Evolutionary conservation across 2,888 invertebrate genomes (phyloP).

Genomic region (Hirtodrosophila cameraria): DNA sequence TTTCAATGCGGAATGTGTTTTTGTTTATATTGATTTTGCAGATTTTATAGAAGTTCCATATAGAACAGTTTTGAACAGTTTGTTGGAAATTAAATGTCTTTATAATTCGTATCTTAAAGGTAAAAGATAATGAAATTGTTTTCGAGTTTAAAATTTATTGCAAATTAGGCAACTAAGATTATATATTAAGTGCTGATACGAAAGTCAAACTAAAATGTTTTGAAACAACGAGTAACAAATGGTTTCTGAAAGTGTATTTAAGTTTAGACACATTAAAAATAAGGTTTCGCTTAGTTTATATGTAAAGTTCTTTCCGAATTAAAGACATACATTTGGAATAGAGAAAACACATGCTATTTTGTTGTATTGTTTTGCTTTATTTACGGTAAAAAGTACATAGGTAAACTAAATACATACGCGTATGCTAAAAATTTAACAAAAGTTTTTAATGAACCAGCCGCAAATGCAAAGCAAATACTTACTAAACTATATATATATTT

Average conservation of each 20-base stretch:
- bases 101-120: too few species aligned
- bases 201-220: too few species aligned
- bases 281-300: background rate
- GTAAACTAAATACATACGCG: constrained; percentile 48
- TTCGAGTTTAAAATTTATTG: too few species aligned
- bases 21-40: too few species aligned
- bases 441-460: constrained; percentile 50
- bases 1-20: too few species aligned
- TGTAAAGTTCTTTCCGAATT: constrained; percentile 11
- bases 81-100: too few species aligned
- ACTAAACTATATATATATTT: constrained; percentile 11
- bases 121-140: too few species aligned
- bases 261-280: background rate
- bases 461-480: constrained; percentile 44
- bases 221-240: too few species aligned
- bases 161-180: too few species aligned
- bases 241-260: background rate
- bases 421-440: constrained; percentile 60
- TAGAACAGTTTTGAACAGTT: too few species aligned
- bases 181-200: too few species aligned
- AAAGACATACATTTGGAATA: constrained; percentile 4
- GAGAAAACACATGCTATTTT: constrained; percentile 18
- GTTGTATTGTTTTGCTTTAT: constrained; percentile 61
- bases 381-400: constrained; percentile 59
- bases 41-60: too few species aligned